Conservation (phyloP, 92 coral and sea anemone genomes). For the Virgularia gustaviana region DNA sequence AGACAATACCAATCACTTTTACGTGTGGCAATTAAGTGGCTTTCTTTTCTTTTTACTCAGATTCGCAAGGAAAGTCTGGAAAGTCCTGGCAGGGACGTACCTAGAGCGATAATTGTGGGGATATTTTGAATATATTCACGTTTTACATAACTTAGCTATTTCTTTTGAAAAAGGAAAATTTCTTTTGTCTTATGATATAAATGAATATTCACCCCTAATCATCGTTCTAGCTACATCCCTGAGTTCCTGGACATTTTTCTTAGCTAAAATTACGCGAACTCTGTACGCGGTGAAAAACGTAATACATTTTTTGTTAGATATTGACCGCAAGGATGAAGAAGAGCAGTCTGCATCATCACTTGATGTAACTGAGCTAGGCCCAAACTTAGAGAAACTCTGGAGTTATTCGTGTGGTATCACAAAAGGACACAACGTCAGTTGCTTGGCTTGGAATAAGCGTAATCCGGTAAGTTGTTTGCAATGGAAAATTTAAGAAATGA, state of each 20-base stretch:
- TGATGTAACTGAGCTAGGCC: conserved; percentile 85
- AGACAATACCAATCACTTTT: no score
- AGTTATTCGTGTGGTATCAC: conserved; percentile 77
- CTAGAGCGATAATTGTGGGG: no score
- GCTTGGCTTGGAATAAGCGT: conserved; percentile 90
- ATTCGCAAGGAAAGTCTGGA: no score
- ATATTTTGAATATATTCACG: no score
- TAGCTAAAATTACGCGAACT: background rate
- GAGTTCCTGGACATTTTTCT: background rate
- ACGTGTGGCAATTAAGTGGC: no score
- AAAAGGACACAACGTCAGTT: conserved; percentile 93
- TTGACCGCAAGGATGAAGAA: conserved; percentile 73
- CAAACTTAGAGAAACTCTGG: conserved; percentile 92
- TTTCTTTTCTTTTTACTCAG: no score
- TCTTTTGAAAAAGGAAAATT: no score
- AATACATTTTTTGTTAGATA: conserved; percentile 31
- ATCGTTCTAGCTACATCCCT: no score
- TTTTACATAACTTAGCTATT: no score
- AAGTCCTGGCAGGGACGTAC: no score
- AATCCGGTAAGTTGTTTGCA: conserved; percentile 75
- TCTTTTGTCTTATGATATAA: no score
- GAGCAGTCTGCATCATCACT: conserved; percentile 58
- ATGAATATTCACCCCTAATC: no score
- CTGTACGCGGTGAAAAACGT: background rate
- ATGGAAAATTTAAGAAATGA: background rate